Evolutionary conservation across 2,797 vertebrate species (phyloP).

Genomic region (Neostethus bicornis): DNA sequence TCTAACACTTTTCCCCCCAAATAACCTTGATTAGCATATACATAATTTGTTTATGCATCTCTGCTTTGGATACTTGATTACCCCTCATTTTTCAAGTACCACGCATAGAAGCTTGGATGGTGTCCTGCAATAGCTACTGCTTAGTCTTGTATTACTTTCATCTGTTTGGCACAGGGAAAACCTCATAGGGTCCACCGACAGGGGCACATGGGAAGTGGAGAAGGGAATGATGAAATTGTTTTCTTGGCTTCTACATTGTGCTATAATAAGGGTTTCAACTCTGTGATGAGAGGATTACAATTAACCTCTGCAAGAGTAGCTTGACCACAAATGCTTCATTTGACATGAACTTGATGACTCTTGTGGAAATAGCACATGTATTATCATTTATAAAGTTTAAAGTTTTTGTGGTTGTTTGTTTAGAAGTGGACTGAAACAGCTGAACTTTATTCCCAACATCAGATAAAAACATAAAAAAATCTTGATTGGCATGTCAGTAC

Average conservation of each 20-base stretch:
- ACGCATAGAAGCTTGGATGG: slow-evolving; percentile 23
- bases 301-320: not conserved
- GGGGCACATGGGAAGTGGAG: no score
- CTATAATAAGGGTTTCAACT: no score
- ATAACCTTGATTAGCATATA: slow-evolving; percentile 44
- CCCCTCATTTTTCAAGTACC: slow-evolving; percentile 37
- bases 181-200: not conserved
- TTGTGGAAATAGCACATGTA: no score
- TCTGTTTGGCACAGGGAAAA: not conserved
- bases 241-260: no score
- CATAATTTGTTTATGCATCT: slow-evolving; percentile 56
- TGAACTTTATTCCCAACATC: no score
- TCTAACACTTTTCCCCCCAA: slow-evolving; percentile 33
- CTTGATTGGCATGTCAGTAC: no score
- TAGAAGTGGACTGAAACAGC: no score
- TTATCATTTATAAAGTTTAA: no score
- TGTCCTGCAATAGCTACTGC: slow-evolving; percentile 10
- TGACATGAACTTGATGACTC: not conserved
- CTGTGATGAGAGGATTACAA: not conserved
- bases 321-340: not conserved
- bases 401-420: no score
- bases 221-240: not conserved
- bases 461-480: no score
- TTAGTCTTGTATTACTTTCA: not conserved
- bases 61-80: slow-evolving; percentile 31